Evolutionary conservation across 1,140 invertebrate species (phyloP).

Genomic region (Proctacanthus coquilletti): DNA sequence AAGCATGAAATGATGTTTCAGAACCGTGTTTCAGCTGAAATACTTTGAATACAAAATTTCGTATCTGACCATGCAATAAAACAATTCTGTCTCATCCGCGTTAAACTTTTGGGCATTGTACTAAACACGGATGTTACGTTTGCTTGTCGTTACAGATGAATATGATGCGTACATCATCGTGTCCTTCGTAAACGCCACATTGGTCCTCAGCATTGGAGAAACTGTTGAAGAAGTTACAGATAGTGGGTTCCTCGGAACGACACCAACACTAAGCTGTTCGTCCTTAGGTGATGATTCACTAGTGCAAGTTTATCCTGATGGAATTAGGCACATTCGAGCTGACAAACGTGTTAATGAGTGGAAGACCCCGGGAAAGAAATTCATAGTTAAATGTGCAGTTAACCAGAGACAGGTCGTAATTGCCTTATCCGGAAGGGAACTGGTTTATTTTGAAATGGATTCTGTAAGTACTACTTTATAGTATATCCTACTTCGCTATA

Average conservation of each 20-base stretch:
- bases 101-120: no score
- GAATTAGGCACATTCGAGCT: constrained; percentile 93
- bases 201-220: constrained; percentile 98
- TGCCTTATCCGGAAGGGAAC: constrained; percentile 89
- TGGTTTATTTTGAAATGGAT: constrained; percentile 99
- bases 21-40: constrained; percentile 31
- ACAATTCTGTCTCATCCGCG: neutral
- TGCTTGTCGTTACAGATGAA: constrained; percentile 70
- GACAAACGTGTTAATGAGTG: constrained; percentile 98
- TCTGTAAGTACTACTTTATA: constrained; percentile 49
- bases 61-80: constrained; percentile 16
- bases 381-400: constrained; percentile 94
- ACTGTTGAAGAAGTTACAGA: constrained; percentile 99
- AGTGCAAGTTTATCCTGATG: constrained; percentile 97
- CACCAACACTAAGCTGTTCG: constrained; percentile 91
- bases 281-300: constrained; percentile 94
- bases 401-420: constrained; percentile 98
- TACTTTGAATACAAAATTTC: constrained; percentile 24
- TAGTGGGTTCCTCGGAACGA: constrained; percentile 97
- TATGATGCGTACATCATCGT: constrained; percentile 99
- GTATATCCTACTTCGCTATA: no score
- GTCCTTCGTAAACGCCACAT: constrained; percentile 98
- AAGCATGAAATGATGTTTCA: constrained; percentile 23
- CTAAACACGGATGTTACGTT: constrained; percentile 16
- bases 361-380: constrained; percentile 95